phyloP scores from a whole-genome alignment of 2,888 invertebrate species.

The Sphinx pinastri region DNA sequence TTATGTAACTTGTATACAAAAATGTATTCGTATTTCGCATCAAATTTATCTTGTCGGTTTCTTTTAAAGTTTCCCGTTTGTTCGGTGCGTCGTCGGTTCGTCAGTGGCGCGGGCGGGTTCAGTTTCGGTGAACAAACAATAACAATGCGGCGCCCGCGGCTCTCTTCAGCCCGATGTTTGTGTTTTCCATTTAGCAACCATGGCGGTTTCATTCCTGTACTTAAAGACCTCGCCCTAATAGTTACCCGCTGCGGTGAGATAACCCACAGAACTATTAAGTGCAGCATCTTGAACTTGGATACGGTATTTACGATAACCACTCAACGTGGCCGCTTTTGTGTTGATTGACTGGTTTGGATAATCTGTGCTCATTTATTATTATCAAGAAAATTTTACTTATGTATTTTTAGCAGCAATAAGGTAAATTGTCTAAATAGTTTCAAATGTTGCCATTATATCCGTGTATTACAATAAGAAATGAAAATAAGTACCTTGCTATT shows the following conservation, averaged over 20 bases:
- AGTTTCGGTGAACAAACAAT: constrained; percentile 79
- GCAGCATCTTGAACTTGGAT: constrained; percentile 18
- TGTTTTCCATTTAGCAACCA: constrained; percentile 73
- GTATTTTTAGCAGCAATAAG: too few species aligned
- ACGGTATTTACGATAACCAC: constrained; percentile 16
- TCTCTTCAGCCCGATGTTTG: constrained; percentile 65
- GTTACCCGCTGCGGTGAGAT: constrained; percentile 42
- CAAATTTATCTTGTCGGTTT: constrained; percentile 42
- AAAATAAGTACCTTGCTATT: too few species aligned
- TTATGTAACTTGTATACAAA: neutral
- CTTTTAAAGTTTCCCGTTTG: constrained; percentile 59
- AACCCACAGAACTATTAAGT: constrained; percentile 30
- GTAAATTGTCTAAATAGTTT: too few species aligned
- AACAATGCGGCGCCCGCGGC: constrained; percentile 70
- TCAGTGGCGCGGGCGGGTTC: constrained; percentile 48
- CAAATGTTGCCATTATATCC: too few species aligned
- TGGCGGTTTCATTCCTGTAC: constrained; percentile 62
- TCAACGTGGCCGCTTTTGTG: neutral
- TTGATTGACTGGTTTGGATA: neutral
- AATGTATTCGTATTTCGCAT: neutral
- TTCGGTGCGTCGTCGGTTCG: constrained; percentile 44
- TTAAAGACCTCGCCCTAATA: constrained; percentile 43
- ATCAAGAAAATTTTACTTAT: neutral
- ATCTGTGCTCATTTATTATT: neutral
- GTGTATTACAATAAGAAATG: too few species aligned